These are phyloP conservation scores for Procavia capensis DNA, from an alignment of 2,113 vertebrate species.

Conservation along the genomic window DNA sequence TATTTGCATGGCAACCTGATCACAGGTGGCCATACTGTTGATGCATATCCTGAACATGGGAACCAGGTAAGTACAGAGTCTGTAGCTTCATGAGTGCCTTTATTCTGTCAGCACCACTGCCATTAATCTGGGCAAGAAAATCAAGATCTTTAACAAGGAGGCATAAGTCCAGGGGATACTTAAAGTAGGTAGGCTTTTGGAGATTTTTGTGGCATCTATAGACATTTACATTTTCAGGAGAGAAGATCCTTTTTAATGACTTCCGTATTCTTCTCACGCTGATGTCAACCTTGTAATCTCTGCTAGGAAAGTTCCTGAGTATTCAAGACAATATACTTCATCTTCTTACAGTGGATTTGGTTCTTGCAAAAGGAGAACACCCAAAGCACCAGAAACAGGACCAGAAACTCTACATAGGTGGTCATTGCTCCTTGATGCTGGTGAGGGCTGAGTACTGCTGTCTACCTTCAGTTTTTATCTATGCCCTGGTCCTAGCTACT, in stretches of 20 bases:
- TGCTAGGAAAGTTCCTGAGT: background rate
- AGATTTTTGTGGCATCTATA: background rate
- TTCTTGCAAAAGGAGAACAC: background rate
- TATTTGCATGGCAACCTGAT: background rate
- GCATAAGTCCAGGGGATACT: background rate
- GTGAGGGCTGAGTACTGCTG: background rate
- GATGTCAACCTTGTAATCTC: background rate
- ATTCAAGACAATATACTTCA: background rate
- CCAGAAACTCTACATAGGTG: background rate
- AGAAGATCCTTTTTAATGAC: background rate
- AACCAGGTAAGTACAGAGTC: background rate
- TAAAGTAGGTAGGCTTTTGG: background rate
- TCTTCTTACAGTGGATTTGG: background rate
- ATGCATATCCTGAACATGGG: background rate
- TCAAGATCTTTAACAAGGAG: background rate
- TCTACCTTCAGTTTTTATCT: conserved; percentile 15
- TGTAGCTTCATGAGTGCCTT: background rate
- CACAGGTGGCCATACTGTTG: background rate
- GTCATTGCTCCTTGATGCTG: background rate
- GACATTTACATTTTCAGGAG: background rate
- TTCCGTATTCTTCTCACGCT: background rate
- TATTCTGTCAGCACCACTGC: background rate
- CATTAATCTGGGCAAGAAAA: conserved; percentile 12
- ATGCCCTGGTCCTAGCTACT: background rate
- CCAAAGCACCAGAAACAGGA: background rate